Conservation (phyloP, 1,140 invertebrate genomes). For the Coenobita brevimanus region DNA sequence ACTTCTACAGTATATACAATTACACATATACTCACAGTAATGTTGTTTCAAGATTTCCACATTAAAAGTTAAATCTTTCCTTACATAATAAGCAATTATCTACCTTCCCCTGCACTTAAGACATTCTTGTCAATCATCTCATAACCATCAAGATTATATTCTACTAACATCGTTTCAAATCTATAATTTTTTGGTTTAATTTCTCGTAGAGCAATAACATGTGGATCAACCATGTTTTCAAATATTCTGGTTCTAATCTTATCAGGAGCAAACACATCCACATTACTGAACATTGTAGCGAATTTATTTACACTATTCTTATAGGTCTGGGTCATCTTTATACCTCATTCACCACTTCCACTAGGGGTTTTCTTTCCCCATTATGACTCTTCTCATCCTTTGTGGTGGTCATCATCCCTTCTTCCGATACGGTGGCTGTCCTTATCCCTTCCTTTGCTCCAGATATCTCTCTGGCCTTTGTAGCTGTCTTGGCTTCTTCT, state of each 20-base stretch:
- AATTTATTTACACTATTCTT: constrained; percentile 2
- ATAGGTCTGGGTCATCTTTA: no score
- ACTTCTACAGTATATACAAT: no score
- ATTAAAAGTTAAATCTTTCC: neutral
- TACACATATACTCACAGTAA: neutral
- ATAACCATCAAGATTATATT: no score
- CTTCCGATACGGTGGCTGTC: neutral
- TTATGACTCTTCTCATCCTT: neutral
- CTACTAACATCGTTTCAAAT: neutral
- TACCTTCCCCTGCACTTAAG: no score
- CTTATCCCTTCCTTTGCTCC: no score
- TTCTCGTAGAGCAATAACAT: no score
- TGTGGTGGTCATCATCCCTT: neutral
- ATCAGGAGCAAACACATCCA: no score
- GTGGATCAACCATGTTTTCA: no score
- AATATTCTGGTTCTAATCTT: no score
- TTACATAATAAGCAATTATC: no score
- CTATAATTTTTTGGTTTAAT: neutral
- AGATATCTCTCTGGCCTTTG: no score
- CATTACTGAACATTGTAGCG: constrained; percentile 11
- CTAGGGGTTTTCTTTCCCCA: neutral
- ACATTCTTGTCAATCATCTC: no score
- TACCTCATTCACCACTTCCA: neutral
- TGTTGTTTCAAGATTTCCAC: neutral
- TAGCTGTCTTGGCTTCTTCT: neutral